Conservation (phyloP, 2,888 invertebrate genomes). For the Fragum fragum region DNA sequence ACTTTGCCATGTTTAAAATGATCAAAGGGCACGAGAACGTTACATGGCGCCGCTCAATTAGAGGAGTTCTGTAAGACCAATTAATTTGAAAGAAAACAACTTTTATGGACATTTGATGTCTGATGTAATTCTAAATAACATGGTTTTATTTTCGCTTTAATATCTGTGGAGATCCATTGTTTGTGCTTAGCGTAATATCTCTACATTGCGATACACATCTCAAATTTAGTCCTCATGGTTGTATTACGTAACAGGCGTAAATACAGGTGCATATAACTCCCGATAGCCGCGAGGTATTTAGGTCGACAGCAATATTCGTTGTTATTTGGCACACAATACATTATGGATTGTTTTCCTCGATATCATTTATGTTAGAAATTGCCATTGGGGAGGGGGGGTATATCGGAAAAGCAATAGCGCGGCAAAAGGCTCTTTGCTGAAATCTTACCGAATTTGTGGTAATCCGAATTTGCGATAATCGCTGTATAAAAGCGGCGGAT, state of each 20-base stretch:
- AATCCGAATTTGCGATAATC: no score
- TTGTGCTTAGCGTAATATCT: not conserved
- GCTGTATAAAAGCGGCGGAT: no score
- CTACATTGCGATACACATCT: not conserved
- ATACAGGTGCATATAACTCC: not conserved
- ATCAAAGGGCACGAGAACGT: not conserved
- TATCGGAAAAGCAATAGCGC: no score
- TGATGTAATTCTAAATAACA: not conserved
- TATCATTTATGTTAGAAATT: no score
- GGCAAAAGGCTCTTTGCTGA: no score
- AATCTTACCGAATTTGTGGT: no score
- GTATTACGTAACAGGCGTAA: not conserved
- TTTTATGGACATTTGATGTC: not conserved
- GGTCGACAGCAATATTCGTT: not conserved
- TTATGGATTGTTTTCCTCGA: no score
- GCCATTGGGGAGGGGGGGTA: no score
- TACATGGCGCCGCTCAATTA: not conserved
- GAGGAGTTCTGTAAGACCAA: not conserved
- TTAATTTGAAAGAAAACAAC: slow-evolving; percentile 3
- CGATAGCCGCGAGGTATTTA: not conserved
- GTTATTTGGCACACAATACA: no score
- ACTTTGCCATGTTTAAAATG: no score
- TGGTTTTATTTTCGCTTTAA: not conserved
- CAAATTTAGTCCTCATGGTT: no score
- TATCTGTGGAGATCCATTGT: not conserved